Conservation (phyloP, 2,113 vertebrate genomes). For the Rafetus swinhoei region DNA sequence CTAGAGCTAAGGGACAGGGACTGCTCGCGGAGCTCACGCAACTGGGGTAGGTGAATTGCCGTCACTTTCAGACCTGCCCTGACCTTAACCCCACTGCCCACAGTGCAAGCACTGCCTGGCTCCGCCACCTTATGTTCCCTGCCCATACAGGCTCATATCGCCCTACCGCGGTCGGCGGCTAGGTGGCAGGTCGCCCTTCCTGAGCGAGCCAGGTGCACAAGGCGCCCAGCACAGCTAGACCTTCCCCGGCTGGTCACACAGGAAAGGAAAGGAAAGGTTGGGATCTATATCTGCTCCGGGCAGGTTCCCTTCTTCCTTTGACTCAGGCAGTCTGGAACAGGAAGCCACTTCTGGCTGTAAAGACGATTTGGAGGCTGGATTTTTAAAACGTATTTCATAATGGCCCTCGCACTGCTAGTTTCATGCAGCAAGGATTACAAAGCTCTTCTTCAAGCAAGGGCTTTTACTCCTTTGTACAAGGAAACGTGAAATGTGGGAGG, state of each 20-base stretch:
- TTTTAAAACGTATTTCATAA: not conserved
- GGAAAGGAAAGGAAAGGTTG: not conserved
- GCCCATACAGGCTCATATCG: not conserved
- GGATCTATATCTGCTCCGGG: not conserved
- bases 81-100: too few relatives aligned
- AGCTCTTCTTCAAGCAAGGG: not conserved
- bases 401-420: not conserved
- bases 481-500: not conserved
- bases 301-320: not conserved
- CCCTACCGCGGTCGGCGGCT: not conserved
- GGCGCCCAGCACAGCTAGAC: not conserved
- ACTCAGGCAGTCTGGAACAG: not conserved
- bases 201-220: not conserved
- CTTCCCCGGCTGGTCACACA: not conserved
- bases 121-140: not conserved
- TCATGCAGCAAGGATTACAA: not conserved
- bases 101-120: not conserved
- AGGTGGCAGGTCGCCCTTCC: too few relatives aligned
- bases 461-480: not conserved
- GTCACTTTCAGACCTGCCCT: not conserved
- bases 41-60: not conserved
- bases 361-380: not conserved
- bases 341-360: not conserved
- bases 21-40: rapidly evolving
- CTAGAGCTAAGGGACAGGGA: not conserved